These are phyloP conservation scores for Drosophila mulleri DNA, from an alignment of 2,888 invertebrate genomes.

Conservation along the genomic window DNA sequence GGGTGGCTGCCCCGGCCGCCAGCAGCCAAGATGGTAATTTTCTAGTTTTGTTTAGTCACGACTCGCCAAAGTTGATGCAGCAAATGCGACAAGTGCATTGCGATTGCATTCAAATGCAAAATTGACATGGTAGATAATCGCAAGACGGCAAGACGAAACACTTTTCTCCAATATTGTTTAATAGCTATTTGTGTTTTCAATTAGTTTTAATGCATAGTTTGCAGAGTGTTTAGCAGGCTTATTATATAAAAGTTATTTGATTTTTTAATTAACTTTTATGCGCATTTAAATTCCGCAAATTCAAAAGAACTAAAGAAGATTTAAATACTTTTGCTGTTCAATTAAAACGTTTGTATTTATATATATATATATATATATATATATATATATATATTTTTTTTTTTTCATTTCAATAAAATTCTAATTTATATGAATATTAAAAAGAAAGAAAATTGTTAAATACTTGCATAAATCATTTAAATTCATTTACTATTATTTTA, in stretches of 20 bases:
- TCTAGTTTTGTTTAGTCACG: slow-evolving; percentile 15
- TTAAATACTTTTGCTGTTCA: no score
- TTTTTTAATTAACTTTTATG: no score
- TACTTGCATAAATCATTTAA: no score
- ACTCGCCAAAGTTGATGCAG: not conserved
- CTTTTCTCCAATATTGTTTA: not conserved
- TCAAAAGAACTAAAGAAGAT: no score
- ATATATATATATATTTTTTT: no score
- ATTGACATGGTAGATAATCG: slow-evolving; percentile 1
- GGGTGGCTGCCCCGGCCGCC: slow-evolving; percentile 14
- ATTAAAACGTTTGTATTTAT: no score
- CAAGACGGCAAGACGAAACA: not conserved
- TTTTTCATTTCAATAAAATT: no score
- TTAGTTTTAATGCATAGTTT: not conserved
- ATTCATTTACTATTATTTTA: no score
- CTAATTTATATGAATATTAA: no score
- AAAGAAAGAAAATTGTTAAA: no score
- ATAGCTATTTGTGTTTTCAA: not conserved
- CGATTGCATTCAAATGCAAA: not conserved
- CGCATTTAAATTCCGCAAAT: no score
- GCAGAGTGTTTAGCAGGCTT: not conserved
- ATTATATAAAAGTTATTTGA: not conserved
- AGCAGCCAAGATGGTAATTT: not conserved
- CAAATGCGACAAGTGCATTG: slow-evolving; percentile 11
- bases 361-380: no score